These are phyloP conservation scores for Caenorhabditis sp. DNA, from an alignment of 2,888 invertebrate species.

Conservation along the genomic window DNA sequence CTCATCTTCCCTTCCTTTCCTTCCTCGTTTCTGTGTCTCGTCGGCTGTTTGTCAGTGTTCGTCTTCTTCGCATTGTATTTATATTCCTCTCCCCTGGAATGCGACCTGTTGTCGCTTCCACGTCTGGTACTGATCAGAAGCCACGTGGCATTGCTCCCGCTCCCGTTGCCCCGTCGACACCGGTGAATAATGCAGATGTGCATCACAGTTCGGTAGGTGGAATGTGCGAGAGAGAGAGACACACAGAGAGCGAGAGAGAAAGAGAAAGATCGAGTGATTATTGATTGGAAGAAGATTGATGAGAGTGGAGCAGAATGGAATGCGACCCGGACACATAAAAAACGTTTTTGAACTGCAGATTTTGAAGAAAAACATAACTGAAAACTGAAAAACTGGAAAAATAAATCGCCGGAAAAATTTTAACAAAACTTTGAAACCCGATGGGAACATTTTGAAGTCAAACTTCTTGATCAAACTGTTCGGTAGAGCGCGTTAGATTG, in stretches of 20 bases:
- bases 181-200: slow-evolving; percentile 20
- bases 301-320: too few species aligned
- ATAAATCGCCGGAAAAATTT: too few species aligned
- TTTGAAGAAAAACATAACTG: too few species aligned
- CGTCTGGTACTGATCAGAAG: slow-evolving; percentile 36
- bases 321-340: too few species aligned
- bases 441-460: too few species aligned
- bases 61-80: slow-evolving; percentile 59
- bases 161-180: neutral
- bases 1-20: slow-evolving; percentile 30
- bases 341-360: neutral
- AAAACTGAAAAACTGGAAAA: too few species aligned
- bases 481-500: slow-evolving; percentile 1
- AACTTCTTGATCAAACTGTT: neutral
- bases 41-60: slow-evolving; percentile 51
- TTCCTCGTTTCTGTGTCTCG: slow-evolving; percentile 20
- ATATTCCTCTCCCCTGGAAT: slow-evolving; percentile 60
- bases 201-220: slow-evolving; percentile 49
- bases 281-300: slow-evolving; percentile 21
- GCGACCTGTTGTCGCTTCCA: slow-evolving; percentile 54
- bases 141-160: slow-evolving; percentile 37
- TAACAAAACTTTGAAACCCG: too few species aligned
- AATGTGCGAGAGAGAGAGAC: slow-evolving; percentile 26
- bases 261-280: slow-evolving; percentile 25
- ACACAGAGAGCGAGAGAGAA: slow-evolving; percentile 21